Percentiles rank a stretch among this genome's conserved stretches.
Evolutionary conservation across 2,888 invertebrate genomes (phyloP).

Genomic region (Thereva nobilitata): DNA sequence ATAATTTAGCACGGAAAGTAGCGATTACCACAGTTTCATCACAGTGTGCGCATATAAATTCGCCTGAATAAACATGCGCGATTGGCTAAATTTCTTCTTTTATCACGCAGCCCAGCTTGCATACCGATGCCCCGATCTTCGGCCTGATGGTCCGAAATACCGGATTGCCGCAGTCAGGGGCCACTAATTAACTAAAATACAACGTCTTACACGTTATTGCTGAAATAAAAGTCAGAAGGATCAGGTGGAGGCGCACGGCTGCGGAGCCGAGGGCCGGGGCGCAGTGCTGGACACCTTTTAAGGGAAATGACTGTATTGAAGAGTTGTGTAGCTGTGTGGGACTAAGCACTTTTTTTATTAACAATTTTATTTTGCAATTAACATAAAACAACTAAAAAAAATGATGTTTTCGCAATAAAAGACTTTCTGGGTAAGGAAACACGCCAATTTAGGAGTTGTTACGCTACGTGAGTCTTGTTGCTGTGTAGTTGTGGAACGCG

Average conservation of each 20-base stretch:
- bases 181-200: conserved; percentile 36
- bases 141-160: conserved; percentile 22
- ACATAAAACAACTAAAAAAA: not conserved
- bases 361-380: conserved; percentile 10
- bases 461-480: not conserved
- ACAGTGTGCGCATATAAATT: conserved; percentile 5
- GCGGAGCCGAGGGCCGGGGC: conserved; percentile 12
- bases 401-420: not conserved
- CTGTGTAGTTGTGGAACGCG: not conserved
- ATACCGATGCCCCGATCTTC: conserved; percentile 7
- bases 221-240: conserved; percentile 26
- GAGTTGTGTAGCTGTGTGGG: conserved; percentile 19
- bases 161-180: conserved; percentile 35
- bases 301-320: conserved; percentile 24
- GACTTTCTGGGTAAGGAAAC: not conserved
- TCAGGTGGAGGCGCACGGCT: not conserved
- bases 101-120: conserved; percentile 12
- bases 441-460: not conserved
- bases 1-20: conserved; percentile 16
- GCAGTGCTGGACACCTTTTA: conserved; percentile 25
- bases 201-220: conserved; percentile 36
- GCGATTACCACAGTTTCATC: conserved; percentile 26
- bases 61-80: conserved; percentile 19
- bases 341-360: not conserved
- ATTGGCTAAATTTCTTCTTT: conserved; percentile 17